Evolutionary conservation across 2,797 vertebrate genomes (phyloP).

Genomic region (Okamejei kenojei): DNA sequence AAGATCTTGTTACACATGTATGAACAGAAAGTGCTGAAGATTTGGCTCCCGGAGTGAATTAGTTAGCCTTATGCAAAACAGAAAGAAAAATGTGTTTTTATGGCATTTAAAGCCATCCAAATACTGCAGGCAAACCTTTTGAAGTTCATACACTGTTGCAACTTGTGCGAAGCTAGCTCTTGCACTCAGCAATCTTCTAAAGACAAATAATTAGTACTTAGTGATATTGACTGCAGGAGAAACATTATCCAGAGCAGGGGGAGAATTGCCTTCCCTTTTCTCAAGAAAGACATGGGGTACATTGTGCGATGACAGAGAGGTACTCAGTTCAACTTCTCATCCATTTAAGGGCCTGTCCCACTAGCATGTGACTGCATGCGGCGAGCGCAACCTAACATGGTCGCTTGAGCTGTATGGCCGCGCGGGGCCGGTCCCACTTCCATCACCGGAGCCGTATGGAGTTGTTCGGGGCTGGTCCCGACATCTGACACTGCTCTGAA

Average conservation of each 20-base stretch:
- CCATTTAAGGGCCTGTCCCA: neutral
- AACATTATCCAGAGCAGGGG: neutral
- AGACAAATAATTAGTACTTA: neutral
- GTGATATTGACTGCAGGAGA: neutral
- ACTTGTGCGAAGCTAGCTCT: neutral
- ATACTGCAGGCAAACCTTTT: neutral
- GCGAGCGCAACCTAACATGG: too few species aligned
- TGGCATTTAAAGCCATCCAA: neutral
- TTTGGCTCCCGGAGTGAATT: neutral
- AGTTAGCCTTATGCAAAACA: neutral
- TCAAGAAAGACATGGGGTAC: neutral
- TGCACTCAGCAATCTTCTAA: neutral
- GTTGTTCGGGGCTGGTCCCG: too few species aligned
- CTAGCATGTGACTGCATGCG: too few species aligned
- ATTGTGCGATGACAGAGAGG: neutral
- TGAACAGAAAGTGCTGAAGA: neutral
- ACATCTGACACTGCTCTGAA: too few species aligned
- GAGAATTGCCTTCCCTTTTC: neutral
- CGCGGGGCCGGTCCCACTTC: too few species aligned
- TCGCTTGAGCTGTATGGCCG: too few species aligned
- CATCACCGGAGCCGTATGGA: too few species aligned
- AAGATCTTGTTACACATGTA: neutral
- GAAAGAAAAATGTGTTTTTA: neutral
- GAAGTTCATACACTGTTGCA: neutral
- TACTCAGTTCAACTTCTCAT: neutral